Base-by-base conservation (phyloP, 92 coral and sea anemone species). In the Ricordea florida region DNA sequence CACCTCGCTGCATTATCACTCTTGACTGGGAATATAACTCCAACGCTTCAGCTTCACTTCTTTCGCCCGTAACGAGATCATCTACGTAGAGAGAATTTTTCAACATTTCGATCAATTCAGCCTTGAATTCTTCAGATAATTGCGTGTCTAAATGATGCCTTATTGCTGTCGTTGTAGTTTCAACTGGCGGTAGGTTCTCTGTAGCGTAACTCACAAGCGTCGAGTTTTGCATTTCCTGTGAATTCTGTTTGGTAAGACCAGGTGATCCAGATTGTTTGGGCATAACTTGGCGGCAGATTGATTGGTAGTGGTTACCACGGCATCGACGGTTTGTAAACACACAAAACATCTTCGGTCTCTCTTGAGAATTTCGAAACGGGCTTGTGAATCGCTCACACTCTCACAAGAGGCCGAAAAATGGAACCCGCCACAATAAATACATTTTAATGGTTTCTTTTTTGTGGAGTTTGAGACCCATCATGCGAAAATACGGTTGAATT, bases 61-160 rank as follows among this genome's bases (percentile, higher is more conserved):
- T 49, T 17, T 31, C 62, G 18, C 49, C 82, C 9, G 72, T 4
- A 6, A 41, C 36, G 4, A 30, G 38, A 47, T 37, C 62, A 52
- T 77, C 28, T 10, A 18, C 28, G 7, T 47, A 18, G 74, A 30
- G 32, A 14, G 72, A 18, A 11, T 66, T 38, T 41, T 50, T 22
- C 35, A 62, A 25, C n/a, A 62, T 41, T 17, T 52, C 83, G 29
- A 71, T 35, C 61, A 74, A 28, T 34, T 74, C 60, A 4, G 62
- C 36, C n/a, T 61, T 32, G 62, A 45, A 42, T 33, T 74, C 58
- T 22, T 52, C 16, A 2, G 35, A 52, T 27, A 31, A 22, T 4
- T 44, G 58, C 36, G 32, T 21, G 5, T 74, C 72, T 10, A 74
- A 41, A 22, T 74, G 81, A 26, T 74, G 50, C 27, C 46, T 59